Percentiles rank a stretch among this genome's conserved stretches.
Evolutionary conservation across 2,888 invertebrate species (phyloP).

Genomic region (Synanthedon myopaeformis): DNA sequence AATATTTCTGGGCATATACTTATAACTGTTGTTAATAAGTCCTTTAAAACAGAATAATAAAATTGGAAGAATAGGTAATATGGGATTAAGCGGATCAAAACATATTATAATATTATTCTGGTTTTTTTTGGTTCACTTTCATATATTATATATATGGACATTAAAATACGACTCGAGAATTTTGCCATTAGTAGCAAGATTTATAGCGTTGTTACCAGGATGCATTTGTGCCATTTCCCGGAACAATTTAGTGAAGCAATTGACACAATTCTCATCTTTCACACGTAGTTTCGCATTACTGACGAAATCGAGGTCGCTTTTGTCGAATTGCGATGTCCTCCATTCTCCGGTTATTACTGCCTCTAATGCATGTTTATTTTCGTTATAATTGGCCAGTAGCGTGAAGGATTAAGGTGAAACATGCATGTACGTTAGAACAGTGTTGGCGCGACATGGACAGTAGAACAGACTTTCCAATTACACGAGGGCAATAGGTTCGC

Average conservation of each 20-base stretch:
- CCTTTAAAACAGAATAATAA: no score
- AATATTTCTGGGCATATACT: no score
- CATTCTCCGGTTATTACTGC: conserved; percentile 14
- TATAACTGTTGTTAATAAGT: no score
- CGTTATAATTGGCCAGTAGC: not conserved
- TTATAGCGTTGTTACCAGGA: conserved; percentile 5
- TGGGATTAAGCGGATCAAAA: no score
- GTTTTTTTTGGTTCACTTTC: no score
- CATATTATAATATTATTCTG: no score
- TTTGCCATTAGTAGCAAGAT: conserved; percentile 3
- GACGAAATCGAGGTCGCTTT: conserved; percentile 38
- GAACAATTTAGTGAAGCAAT: conserved; percentile 33
- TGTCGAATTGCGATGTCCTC: conserved; percentile 26
- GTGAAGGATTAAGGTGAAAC: not conserved
- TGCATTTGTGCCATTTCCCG: conserved; percentile 28
- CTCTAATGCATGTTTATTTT: not conserved
- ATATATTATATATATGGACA: not conserved
- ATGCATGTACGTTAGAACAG: conserved; percentile 14
- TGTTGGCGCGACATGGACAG: conserved; percentile 24
- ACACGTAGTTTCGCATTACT: conserved; percentile 20
- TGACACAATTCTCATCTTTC: conserved; percentile 45
- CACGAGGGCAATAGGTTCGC: conserved; percentile 19
- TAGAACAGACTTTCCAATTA: conserved; percentile 40
- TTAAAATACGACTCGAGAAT: not conserved
- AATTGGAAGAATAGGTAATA: no score